Evolutionary conservation across 2,888 invertebrate genomes (phyloP), one percentile per base, ranked within the genome.

Genomic region (Stictocephala bisonia): DNA sequence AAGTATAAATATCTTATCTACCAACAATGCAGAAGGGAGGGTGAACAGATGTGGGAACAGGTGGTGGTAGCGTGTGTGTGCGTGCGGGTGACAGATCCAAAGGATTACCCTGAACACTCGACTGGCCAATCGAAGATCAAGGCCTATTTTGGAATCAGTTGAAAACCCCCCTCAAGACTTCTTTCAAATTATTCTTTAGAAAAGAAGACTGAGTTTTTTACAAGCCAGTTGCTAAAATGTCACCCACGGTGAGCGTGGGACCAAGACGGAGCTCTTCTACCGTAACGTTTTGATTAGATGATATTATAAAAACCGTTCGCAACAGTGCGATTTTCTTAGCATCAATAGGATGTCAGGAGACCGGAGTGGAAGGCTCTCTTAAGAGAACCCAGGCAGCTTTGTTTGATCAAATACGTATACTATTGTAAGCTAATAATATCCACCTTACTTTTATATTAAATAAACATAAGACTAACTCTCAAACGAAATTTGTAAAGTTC

Each of bases 51-150:
- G 64, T 26, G 44, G 27, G 3, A 22, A 27, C 64, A 26, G 64
- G n/a, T 26, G 27, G 6, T n/a, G 44, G 15, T n/a, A 15, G 64
- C 20, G 60, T 2, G 60, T 35, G 60, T 18, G 51, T 7, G 40
- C 40, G 35, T 40, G 7, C 41, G 64, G 3, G 26, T 7, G 44
- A 40, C 41, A 24, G 64, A 22, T n/a, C 64, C 44, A 64, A 64
- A 64, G 64, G 64, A 64, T 64, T 64, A 64, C 64, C 26, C 60
- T 20, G 27, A 40, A 41, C 64, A 64, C 64, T 64, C 22, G 64
- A 26, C 64, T 64, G 44, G 15, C 64, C 64, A 64, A 64, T 64
- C 64, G 64, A 64, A 64, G 64, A 64, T 64, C 64, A 44, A 64
- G 27, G 64, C 64, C 44, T 64, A 40, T 44, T 64, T 44, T 44